Evolutionary conservation across 2,888 invertebrate species (phyloP).

Genomic region (Sarcophaga subvicina): DNA sequence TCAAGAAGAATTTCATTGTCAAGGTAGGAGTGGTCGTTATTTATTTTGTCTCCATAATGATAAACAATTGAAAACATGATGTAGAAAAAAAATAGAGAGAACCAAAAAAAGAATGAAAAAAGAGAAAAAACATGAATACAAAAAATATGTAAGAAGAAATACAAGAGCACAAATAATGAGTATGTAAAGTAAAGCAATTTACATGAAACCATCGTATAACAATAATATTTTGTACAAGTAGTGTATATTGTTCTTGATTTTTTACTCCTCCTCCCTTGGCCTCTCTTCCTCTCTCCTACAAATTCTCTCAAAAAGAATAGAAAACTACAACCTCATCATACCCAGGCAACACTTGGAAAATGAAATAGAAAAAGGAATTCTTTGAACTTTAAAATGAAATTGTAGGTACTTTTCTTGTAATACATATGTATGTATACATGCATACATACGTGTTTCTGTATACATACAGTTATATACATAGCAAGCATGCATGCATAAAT

Average conservation of each 20-base stretch:
- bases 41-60: constrained; percentile 33
- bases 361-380: constrained; percentile 39
- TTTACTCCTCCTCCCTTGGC: too few species aligned
- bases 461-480: not conserved
- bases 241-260: constrained; percentile 34
- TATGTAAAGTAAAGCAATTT: not conserved
- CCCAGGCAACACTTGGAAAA: constrained; percentile 48
- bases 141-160: not conserved
- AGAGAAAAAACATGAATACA: constrained; percentile 1
- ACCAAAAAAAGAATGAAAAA: not conserved
- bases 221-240: constrained; percentile 37
- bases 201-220: constrained; percentile 30
- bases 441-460: not conserved
- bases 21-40: constrained; percentile 54
- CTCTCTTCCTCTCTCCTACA: not conserved
- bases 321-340: constrained; percentile 51
- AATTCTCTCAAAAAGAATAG: not conserved
- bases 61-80: constrained; percentile 45
- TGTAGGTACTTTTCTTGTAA: not conserved
- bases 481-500: constrained; percentile 40
- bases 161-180: not conserved
- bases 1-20: constrained; percentile 41
- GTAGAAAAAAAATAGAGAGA: constrained; percentile 17
- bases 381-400: constrained; percentile 43
- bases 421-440: not conserved